Evolutionary conservation across 1,140 invertebrate species (phyloP), one percentile per base, ranked within the genome.

Genomic region (Drosophila navojoa): DNA sequence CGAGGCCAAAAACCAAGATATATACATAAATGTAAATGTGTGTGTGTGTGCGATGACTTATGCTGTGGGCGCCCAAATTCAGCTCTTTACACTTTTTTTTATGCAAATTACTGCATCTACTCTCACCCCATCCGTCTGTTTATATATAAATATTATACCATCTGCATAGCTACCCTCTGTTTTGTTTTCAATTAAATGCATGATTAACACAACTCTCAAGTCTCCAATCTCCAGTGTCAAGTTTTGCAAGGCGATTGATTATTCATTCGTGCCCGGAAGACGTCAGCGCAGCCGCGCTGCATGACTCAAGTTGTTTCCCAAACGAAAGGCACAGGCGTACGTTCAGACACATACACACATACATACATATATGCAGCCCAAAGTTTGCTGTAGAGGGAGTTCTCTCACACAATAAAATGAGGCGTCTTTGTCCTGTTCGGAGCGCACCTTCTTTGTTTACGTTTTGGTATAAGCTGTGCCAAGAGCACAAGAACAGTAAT

Each of bases 1-100:
- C 66, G 66, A 77, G 66, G 76, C 66, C 64, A 70, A 62, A 35
- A 66, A 61, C 54, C 29, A 72, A 52, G 32, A 44, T 32, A 9
- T 22, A 45, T 42, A 19, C 49, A 2, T 29, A 22, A 7, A 7
- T 49, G 32, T 63, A 5, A 45, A 55, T 29, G 6, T 47, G 6
- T 25, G 15, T 62, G n/a, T 42, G 15, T 58, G 11, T 52, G 29
- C 38, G 40, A 13, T 47, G 27, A 19, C 35, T 73, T 62, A 61
- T 57, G 70, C 44, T 59, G 32, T 60, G 57, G 57, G 64, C 57
- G 64, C 63, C 35, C 10, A 52, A 68, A 68, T 54, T 49, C 42
- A 27, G 47, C 6, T 60, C 40, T 54, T 15, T 68, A 4, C 42
- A 16, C 15, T 69, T 54, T 45, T 2, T 22, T 32, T 2, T 40